These are phyloP conservation scores for Catocala nupta DNA, from an alignment of 2,888 invertebrate genomes.

Conservation along the genomic window DNA sequence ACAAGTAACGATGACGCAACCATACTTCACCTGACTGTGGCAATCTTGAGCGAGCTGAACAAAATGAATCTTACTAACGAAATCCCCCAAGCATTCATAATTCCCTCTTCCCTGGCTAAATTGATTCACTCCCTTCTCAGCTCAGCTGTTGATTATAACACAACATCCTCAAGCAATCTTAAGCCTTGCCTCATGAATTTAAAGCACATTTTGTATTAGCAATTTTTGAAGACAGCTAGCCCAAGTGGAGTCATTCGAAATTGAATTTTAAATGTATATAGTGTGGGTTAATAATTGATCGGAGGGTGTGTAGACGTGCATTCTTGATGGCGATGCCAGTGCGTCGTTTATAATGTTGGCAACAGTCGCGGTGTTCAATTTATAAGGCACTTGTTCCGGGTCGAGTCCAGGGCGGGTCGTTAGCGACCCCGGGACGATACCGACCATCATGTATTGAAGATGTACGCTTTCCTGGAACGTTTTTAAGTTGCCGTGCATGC, in stretches of 20 bases:
- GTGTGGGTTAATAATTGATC: slow-evolving; percentile 31
- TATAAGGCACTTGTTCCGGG: slow-evolving; percentile 22
- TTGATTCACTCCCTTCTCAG: slow-evolving; percentile 66
- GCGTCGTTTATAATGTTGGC: slow-evolving; percentile 55
- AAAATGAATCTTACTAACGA: slow-evolving; percentile 43
- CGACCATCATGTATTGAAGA: neutral
- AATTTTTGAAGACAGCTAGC: neutral
- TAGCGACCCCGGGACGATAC: slow-evolving; percentile 1
- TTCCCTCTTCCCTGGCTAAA: slow-evolving; percentile 56
- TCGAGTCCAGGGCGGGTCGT: neutral
- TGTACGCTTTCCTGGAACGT: neutral
- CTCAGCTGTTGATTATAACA: slow-evolving; percentile 54
- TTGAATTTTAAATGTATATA: slow-evolving; percentile 36
- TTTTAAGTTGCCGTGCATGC: neutral
- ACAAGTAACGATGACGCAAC: neutral
- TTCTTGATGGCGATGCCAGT: slow-evolving; percentile 50
- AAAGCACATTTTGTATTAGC: slow-evolving; percentile 7
- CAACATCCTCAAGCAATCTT: slow-evolving; percentile 17
- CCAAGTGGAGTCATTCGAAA: slow-evolving; percentile 23
- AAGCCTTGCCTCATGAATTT: slow-evolving; percentile 14
- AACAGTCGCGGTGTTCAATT: slow-evolving; percentile 52
- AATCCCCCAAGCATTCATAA: slow-evolving; percentile 52
- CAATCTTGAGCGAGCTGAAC: slow-evolving; percentile 35
- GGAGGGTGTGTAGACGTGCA: slow-evolving; percentile 43
- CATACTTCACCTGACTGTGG: slow-evolving; percentile 12